Base-by-base conservation (phyloP, 1,140 invertebrate species). In the Drosophila watanabei region DNA sequence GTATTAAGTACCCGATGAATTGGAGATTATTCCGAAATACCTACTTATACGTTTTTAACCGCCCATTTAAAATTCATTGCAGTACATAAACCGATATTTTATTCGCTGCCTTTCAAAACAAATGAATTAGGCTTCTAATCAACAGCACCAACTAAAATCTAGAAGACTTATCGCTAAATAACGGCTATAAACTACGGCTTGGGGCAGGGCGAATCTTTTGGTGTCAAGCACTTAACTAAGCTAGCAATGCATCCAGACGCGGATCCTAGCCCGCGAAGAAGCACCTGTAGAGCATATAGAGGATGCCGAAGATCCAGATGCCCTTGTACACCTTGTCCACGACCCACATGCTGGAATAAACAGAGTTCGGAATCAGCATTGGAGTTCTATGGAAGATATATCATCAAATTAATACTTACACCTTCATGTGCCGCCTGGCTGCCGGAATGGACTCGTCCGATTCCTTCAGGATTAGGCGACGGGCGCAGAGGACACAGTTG, bases 381-480 rank as follows among this genome's bases (percentile, higher is more conserved):
- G 16, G 6, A 13, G 24, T 10, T 45, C 58, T 14, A 37, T 2
- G 7, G n/a, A 33, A 24, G 20, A n/a, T 24, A 4, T 11, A 24
- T 2, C 14, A 4, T 4, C 2, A 7, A n/a, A 4, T 11, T 28
- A 39, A 28, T 57, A 94, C 95, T 95, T 94, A 97, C 96, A 97
- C 91, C 94, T 94, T 95, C 95, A 97, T 96, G 85, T 97, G 97
- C 45, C 96, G 94, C 65, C 95, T 94, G 18, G 97, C 97, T 13
- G 96, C 96, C 14, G 97, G 97, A 32, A 98, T 92, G 4, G 97
- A 97, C 49, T 97, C 96, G 43, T 97, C 97, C n/a, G 95, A 95
- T 90, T 98, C 97, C 73, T 98, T 97, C 0, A 98, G 93, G 62
- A 98, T 96, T 80, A 96, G 97, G 45, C 96, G 94, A 51, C 97